Conservation (phyloP, 2,797 vertebrate genomes). For the Sebastes matsubarae region DNA sequence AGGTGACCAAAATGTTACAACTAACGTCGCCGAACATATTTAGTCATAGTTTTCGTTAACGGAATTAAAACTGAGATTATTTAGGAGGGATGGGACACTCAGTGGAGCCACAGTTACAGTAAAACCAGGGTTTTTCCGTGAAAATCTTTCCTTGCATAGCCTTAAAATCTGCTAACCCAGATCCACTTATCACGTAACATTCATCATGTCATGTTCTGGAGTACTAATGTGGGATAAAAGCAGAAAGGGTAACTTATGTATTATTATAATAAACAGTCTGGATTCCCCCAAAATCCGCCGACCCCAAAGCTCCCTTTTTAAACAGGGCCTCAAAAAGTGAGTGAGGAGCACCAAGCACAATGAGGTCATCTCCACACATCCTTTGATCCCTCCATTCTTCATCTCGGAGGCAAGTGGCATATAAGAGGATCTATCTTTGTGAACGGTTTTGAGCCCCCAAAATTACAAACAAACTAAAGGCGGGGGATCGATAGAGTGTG, state of each 20-base stretch:
- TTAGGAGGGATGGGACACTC: not conserved
- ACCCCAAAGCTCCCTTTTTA: conserved; percentile 4
- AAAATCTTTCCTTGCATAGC: not conserved
- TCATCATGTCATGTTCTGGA: not conserved
- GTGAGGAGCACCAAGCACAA: conserved; percentile 50
- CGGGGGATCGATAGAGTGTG: conserved; percentile 78
- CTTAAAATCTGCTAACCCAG: not conserved
- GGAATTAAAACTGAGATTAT: not conserved
- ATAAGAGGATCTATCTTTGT: conserved; percentile 78
- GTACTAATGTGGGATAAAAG: not conserved
- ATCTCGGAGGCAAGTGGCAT: conserved; percentile 58
- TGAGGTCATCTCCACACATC: conserved; percentile 69
- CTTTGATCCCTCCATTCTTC: conserved; percentile 72
- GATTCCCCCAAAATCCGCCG: not conserved
- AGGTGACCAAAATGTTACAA: too few relatives aligned
- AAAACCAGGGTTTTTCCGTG: not conserved
- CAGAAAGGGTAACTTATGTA: not conserved
- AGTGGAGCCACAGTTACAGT: not conserved
- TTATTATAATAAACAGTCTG: not conserved
- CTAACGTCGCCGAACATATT: too few relatives aligned
- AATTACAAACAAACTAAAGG: conserved; percentile 87
- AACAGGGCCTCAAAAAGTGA: conserved; percentile 30
- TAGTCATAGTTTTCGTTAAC: not conserved
- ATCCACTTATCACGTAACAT: not conserved
- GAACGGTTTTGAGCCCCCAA: conserved; percentile 79